Evolutionary conservation across 2,113 vertebrate species (phyloP), one percentile per base, ranked within the genome.

Genomic region (Zingel zingel): DNA sequence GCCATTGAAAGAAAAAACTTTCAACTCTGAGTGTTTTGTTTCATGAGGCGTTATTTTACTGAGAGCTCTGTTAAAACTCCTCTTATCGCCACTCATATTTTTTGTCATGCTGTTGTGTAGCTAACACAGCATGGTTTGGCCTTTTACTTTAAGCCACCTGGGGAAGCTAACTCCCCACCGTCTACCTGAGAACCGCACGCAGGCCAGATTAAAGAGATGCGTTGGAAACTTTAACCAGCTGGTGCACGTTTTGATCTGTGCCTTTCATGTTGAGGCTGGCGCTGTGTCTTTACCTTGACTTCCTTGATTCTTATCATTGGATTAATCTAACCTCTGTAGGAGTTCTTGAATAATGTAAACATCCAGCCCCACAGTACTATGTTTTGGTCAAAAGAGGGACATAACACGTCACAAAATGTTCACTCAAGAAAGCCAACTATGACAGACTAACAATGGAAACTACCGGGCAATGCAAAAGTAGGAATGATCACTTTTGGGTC

Each of bases 221-320:
- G 67, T 57, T 66, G 18, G 76, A 88, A 89, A 85, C 48, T 76
- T 79, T 48, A 74, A 79, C 65, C 83, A 82, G 83, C 74, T 84
- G 78, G 75, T 21, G 14, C 83, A 71, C 54, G 45, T 79, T 88
- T 68, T 62, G 58, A 74, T 70, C 62, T 43, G 76, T 59, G 58
- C 71, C 53, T 68, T 72, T 78, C 8, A 48, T 69, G 71, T 59
- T 77, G 82, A 79, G 51, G 63, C 64, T 51, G 58, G 65, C 15
- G 15, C 56, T 70, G 23, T 7, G 47, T 79, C 68, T 77, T 83
- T 72, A 70, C 58, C 63, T 79, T 51, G 33, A 57, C 67, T 57
- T 75, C 39, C 45, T 78, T 1, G 6, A 48, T 64, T 72, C 61
- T 63, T 71, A 67, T 86, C 59, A 68, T 14, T 61, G 30, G n/a